A percentile compares a stretch with the other conserved stretches of the same genome.
These are phyloP conservation scores for Eolophus roseicapilla DNA, from an alignment of 2,113 vertebrate genomes.

Conservation along the genomic window DNA sequence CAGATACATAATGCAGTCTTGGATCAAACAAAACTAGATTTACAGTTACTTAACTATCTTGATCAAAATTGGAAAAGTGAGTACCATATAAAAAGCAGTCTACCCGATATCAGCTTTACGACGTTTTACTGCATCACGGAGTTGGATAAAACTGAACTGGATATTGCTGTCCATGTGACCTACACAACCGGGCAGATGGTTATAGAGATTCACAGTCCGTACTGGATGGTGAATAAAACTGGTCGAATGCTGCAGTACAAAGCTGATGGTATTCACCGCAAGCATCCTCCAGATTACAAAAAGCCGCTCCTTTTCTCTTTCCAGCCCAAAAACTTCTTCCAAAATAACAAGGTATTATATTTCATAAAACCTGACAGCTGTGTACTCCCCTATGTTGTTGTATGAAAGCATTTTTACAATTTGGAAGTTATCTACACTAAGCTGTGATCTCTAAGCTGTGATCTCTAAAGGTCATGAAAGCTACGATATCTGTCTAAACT, in stretches of 20 bases:
- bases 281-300: slow-evolving; percentile 91
- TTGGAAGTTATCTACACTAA: background rate
- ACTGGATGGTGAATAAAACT: slow-evolving; percentile 98
- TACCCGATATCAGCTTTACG: slow-evolving; percentile 91
- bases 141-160: slow-evolving; percentile 83
- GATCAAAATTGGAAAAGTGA: slow-evolving; percentile 88
- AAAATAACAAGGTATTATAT: slow-evolving; percentile 91
- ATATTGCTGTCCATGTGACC: slow-evolving; percentile 89
- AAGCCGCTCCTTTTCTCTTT: slow-evolving; percentile 95
- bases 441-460: background rate
- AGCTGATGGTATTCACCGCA: slow-evolving; percentile 95
- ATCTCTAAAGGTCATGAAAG: background rate
- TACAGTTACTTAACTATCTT: slow-evolving; percentile 87
- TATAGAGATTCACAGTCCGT: slow-evolving; percentile 89
- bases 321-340: slow-evolving; percentile 91
- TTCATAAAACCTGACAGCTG: background rate
- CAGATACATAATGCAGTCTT: slow-evolving; percentile 89
- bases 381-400: background rate
- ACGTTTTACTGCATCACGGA: slow-evolving; percentile 81
- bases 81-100: slow-evolving; percentile 79
- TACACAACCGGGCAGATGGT: slow-evolving; percentile 84
- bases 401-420: background rate
- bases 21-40: slow-evolving; percentile 81
- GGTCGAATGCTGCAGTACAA: slow-evolving; percentile 93
- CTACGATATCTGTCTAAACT: background rate